phyloP scores from a whole-genome alignment of 2,113 vertebrate genomes.

The Callorhinus ursinus region DNA sequence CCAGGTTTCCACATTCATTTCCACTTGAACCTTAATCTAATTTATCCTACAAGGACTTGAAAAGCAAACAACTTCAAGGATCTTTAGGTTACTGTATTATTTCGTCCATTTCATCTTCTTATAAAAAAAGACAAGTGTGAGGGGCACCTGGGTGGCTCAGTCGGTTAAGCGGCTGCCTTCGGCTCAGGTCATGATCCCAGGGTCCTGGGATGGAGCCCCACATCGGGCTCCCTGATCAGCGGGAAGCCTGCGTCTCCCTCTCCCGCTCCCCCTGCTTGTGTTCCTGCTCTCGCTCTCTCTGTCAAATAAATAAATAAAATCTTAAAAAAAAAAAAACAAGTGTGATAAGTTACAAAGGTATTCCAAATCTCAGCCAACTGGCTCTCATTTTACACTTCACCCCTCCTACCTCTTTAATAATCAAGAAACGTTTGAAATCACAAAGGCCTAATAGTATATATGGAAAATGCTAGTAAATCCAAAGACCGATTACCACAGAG shows the following conservation, averaged over 20 bases:
- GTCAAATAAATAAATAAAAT: too few relatives aligned
- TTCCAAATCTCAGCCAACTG: constrained; percentile 31
- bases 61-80: constrained; percentile 23
- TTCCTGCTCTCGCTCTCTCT: too few relatives aligned
- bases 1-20: constrained; percentile 58
- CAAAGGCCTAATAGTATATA: not conserved
- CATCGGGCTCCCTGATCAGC: too few relatives aligned
- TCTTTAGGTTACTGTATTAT: constrained; percentile 31
- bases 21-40: constrained; percentile 53
- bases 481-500: constrained; percentile 33
- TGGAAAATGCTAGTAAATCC: constrained; percentile 33
- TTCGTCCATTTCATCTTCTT: not conserved
- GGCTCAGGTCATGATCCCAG: too few relatives aligned
- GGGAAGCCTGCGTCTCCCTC: too few relatives aligned
- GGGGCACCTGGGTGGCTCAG: too few relatives aligned
- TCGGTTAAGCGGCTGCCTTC: too few relatives aligned
- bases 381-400: constrained; percentile 33
- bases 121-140: constrained; percentile 46
- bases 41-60: constrained; percentile 28
- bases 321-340: not conserved
- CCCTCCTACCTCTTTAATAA: constrained; percentile 47
- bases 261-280: too few relatives aligned
- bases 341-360: constrained; percentile 40
- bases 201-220: too few relatives aligned
- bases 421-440: constrained; percentile 52